Evolutionary conservation across 2,113 vertebrate genomes (phyloP).

Genomic region (Saguinus imperator): DNA sequence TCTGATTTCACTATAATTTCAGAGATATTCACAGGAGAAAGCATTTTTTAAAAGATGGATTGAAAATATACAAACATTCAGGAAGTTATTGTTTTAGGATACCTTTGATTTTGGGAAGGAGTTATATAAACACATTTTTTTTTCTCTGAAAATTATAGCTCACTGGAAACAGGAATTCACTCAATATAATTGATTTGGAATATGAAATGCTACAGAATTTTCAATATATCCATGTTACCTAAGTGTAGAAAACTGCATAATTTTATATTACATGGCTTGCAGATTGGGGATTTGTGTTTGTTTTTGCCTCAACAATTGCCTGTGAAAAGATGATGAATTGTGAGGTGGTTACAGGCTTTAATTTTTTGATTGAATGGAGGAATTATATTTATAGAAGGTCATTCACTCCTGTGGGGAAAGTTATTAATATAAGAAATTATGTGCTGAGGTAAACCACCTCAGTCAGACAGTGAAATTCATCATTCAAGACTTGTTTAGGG

Average conservation of each 20-base stretch:
- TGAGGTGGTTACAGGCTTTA: slow-evolving; percentile 75
- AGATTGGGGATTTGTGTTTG: slow-evolving; percentile 62
- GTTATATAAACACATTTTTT: background rate
- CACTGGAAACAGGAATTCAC: slow-evolving; percentile 43
- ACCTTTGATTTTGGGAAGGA: slow-evolving; percentile 56
- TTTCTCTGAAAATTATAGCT: slow-evolving; percentile 65
- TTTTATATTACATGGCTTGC: slow-evolving; percentile 54
- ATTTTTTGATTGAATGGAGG: slow-evolving; percentile 79
- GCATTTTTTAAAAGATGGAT: slow-evolving; percentile 49
- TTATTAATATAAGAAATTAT: slow-evolving; percentile 83
- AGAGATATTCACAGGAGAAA: slow-evolving; percentile 30
- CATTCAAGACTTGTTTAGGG: slow-evolving; percentile 73
- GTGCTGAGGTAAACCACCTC: slow-evolving; percentile 80
- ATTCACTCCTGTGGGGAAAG: slow-evolving; percentile 72
- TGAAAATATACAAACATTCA: slow-evolving; percentile 52
- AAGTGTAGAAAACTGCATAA: slow-evolving; percentile 56
- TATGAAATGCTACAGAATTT: slow-evolving; percentile 54
- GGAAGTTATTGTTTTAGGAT: slow-evolving; percentile 67
- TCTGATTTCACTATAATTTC: slow-evolving; percentile 39
- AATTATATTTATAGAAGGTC: slow-evolving; percentile 79
- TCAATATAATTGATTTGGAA: slow-evolving; percentile 69
- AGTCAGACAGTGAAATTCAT: slow-evolving; percentile 80
- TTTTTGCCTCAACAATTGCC: slow-evolving; percentile 66
- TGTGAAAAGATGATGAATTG: slow-evolving; percentile 74
- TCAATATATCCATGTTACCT: slow-evolving; percentile 47